Conservation (phyloP, 1,140 invertebrate genomes). For the Drosophila grimshawi region DNA sequence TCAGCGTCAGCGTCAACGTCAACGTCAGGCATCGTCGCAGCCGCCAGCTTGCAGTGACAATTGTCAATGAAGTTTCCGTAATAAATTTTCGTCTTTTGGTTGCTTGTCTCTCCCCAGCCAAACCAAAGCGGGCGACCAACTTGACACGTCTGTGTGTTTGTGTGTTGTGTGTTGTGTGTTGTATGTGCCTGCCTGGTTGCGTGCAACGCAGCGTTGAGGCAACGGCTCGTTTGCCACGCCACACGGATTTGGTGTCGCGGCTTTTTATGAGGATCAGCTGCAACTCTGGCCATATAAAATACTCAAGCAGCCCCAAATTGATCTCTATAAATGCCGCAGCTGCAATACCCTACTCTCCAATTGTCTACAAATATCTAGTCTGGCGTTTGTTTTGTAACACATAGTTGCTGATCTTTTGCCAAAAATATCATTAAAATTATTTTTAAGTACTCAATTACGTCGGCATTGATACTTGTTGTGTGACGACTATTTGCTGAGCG, state of each 20-base stretch:
- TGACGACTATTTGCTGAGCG: too few relatives aligned
- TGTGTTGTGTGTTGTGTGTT: slow-evolving; percentile 16
- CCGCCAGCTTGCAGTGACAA: slow-evolving; percentile 79
- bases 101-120: slow-evolving; percentile 48
- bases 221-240: slow-evolving; percentile 77
- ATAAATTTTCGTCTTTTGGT: slow-evolving; percentile 80
- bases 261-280: slow-evolving; percentile 82
- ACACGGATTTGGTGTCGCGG: slow-evolving; percentile 78
- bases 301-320: slow-evolving; percentile 51
- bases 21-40: slow-evolving; percentile 51
- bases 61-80: slow-evolving; percentile 82
- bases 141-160: slow-evolving; percentile 61
- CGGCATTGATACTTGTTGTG: too few relatives aligned
- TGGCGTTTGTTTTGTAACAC: background rate
- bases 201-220: slow-evolving; percentile 59
- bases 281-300: slow-evolving; percentile 79
- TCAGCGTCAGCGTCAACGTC: slow-evolving; percentile 27
- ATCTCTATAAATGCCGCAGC: slow-evolving; percentile 29
- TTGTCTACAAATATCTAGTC: background rate
- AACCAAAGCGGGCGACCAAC: slow-evolving; percentile 41
- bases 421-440: background rate
- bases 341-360: slow-evolving; percentile 50
- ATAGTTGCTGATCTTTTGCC: background rate
- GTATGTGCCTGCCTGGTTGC: slow-evolving; percentile 51
- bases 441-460: background rate